Base-by-base conservation (phyloP, 2,113 vertebrate genomes). In the Edolisoma coerulescens region DNA sequence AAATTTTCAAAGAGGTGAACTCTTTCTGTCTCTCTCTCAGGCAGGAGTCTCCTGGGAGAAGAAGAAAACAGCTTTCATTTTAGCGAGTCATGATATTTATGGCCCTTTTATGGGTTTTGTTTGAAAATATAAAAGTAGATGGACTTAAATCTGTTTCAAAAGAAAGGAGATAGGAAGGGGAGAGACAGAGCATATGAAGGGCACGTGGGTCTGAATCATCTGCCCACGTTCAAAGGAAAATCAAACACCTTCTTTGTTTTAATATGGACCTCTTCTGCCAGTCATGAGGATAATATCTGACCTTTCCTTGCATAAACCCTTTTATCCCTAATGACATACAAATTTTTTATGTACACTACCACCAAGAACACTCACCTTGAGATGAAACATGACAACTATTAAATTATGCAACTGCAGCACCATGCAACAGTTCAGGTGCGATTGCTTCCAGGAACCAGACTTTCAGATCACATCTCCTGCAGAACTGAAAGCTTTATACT, bases 31-130 rank as follows among this genome's bases (percentile, higher is more conserved):
- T 93, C 76, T 97, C 89, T 93, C 95, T 93, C 95, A 97, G 96
- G 94, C 92, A 96, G 89, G 81, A 95, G 87, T 95, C 96, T 96
- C 95, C 63, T 91, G 97, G 92, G 97, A 97, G 92, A 69, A 94
- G 90, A 91, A 95, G 92, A 96, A 97, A 97, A 97, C 96, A 97
- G 97, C 96, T 97, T 97, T 96, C 97, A 95, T 97, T 97, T 97
- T 96, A 96, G 95, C 78, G 33, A 97, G 97, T 97, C 96, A 96
- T 94, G 95, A 84, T 97, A 97, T 97, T 97, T 97, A 97, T 97
- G 96, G 93, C 87, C 93, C 93, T 96, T 96, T 97, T 96, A 94
- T 96, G 95, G 95, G 79, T 94, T 96, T 96, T 96, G 93, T 97
- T 97, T 97, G 96, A 97, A 97, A 97, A 97, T 96, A 96, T 96